A percentile compares a stretch with the other conserved stretches of the same genome.
These are phyloP conservation scores for Psix sp. DNA, from an alignment of 1,140 invertebrate species.

Conservation along the genomic window DNA sequence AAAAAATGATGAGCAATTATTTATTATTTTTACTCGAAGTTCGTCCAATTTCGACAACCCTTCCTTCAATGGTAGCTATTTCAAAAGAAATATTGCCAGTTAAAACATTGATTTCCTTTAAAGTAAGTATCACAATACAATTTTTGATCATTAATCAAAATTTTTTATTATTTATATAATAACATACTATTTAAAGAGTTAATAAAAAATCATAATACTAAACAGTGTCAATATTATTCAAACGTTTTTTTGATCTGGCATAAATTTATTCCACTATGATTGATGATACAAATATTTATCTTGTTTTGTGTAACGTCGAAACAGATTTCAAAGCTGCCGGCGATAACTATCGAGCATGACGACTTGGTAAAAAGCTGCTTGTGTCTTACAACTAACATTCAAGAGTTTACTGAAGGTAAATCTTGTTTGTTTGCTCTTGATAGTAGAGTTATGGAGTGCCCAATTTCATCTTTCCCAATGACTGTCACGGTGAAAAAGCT, in stretches of 20 bases:
- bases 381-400: conserved; percentile 51
- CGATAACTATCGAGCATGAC: conserved; percentile 71
- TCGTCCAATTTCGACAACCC: background rate
- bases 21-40: conserved; percentile 22
- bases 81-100: conserved; percentile 25
- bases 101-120: conserved; percentile 15
- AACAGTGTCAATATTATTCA: no score
- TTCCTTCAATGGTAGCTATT: conserved; percentile 23
- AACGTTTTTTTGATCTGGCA: no score
- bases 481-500: conserved; percentile 70
- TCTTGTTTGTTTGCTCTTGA: conserved; percentile 75
- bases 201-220: no score
- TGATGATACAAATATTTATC: background rate
- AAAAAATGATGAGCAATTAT: conserved; percentile 25
- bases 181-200: no score
- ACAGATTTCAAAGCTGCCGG: conserved; percentile 69
- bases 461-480: conserved; percentile 67
- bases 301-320: background rate
- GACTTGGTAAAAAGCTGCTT: conserved; percentile 55
- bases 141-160: conserved; percentile 9
- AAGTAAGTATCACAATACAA: conserved; percentile 14
- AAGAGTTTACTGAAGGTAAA: conserved; percentile 73
- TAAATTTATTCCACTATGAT: background rate
- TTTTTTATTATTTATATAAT: no score
- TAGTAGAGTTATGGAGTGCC: conserved; percentile 54